A percentile compares a stretch with the other conserved stretches of the same genome.
phyloP scores from a whole-genome alignment of 1,140 invertebrate genomes.

The Gonioctena quinquepunctata region DNA sequence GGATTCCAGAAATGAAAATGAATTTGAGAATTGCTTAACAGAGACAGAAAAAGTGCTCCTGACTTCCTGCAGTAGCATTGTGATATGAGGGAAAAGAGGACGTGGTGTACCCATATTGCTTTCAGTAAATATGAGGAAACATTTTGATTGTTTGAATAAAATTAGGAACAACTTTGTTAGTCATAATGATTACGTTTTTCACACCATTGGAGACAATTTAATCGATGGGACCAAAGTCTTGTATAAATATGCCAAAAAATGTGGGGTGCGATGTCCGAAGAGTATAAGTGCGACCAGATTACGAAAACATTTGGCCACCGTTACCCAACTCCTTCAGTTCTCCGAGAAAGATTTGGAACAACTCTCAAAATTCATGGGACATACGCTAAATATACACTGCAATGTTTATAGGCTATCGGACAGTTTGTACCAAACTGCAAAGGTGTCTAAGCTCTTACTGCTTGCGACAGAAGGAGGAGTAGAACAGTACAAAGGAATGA shows the following conservation, averaged over 20 bases:
- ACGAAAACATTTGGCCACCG: slow-evolving; percentile 46
- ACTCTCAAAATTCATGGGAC: background rate
- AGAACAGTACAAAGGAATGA: slow-evolving; percentile 14
- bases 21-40: slow-evolving; percentile 24
- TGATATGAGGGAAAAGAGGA: slow-evolving; percentile 30
- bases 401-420: slow-evolving; percentile 13
- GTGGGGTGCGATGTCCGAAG: slow-evolving; percentile 18
- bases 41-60: slow-evolving; percentile 25
- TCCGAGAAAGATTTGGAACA: background rate
- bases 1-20: slow-evolving; percentile 5
- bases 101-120: slow-evolving; percentile 29
- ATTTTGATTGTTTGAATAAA: background rate
- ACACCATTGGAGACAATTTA: background rate
- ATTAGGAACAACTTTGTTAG: background rate
- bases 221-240: slow-evolving; percentile 21
- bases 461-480: slow-evolving; percentile 12
- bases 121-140: background rate
- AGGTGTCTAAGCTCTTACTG: slow-evolving; percentile 18
- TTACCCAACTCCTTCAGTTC: slow-evolving; percentile 29
- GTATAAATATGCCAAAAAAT: slow-evolving; percentile 5
- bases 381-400: slow-evolving; percentile 9
- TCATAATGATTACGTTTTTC: background rate
- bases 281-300: slow-evolving; percentile 38
- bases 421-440: slow-evolving; percentile 16
- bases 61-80: slow-evolving; percentile 25